Base-by-base conservation (phyloP, 2,797 vertebrate species). In the Urosaurus nigricauda region DNA sequence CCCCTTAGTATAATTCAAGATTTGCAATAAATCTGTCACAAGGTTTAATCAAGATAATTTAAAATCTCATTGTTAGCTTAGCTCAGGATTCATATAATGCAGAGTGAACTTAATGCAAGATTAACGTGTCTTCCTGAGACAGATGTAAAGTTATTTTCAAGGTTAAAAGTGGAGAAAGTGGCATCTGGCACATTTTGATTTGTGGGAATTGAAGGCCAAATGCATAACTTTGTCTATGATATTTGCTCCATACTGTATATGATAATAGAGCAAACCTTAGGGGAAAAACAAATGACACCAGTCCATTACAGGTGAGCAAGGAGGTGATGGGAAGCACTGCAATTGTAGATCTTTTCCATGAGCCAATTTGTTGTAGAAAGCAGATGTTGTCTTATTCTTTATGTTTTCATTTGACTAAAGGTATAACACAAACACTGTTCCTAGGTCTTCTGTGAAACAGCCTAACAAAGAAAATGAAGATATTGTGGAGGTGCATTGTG, bases 1-100 rank as follows among this genome's bases (percentile, higher is more conserved):
- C 51, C 19, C 86, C 56, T 51, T 75, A 24, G 32, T 40, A 43
- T 87, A 83, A 74, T 83, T 75, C 68, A 12, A 87, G 71, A 24
- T 70, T 82, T 82, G 17, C 73, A 79, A 63, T 82, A 75, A 35
- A 82, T 60, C 70, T 87, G 70, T 63, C 70, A 75, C 37, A 51
- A 82, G 68, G 70, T 87, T 87, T 83, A 82, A 56, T 70, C 29
- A 63, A 60, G 79, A 87, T 82, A 65, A 87, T 82, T 82, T 82
- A 60, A 87, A 87, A 63, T 47, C 56, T 70, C 53, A 75, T 83
- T 87, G 53, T 75, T 75, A 17, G 53, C 40, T 87, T 56, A 47
- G 74, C 47, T 60, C 60, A 75, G 79, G 70, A 82, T 87, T 75
- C 74, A 24, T 51, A 43, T 74, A 82, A 74, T 73, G 17, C 53